phyloP scores from a whole-genome alignment of 2,888 invertebrate species.

The Actias luna region DNA sequence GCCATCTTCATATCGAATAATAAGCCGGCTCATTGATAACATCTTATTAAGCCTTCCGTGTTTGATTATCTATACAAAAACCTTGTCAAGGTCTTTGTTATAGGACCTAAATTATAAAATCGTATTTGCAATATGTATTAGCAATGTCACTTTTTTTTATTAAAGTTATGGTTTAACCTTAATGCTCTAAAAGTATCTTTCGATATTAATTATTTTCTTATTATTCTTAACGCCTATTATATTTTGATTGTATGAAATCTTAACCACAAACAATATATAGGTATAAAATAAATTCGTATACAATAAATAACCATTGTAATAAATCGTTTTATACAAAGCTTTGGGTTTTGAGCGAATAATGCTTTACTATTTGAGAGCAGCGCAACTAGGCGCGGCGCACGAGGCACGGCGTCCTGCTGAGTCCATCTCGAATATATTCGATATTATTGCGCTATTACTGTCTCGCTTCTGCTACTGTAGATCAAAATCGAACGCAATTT shows the following conservation, averaged over 20 bases:
- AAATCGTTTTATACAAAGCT: conserved; percentile 49
- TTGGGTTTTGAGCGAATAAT: conserved; percentile 39
- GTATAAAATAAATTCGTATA: conserved; percentile 20
- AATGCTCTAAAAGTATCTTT: too few species aligned
- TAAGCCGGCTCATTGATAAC: background rate
- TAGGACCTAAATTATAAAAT: background rate
- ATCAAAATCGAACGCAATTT: conserved; percentile 61
- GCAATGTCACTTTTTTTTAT: too few species aligned
- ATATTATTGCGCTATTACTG: conserved; percentile 64
- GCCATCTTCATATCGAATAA: background rate
- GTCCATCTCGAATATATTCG: conserved; percentile 62
- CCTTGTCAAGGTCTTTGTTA: background rate
- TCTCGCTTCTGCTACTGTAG: conserved; percentile 61
- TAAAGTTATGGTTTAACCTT: too few species aligned
- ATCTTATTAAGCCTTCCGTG: too few species aligned
- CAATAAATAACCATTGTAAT: conserved; percentile 39
- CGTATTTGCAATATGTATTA: too few species aligned
- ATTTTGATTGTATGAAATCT: background rate
- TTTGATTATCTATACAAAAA: background rate
- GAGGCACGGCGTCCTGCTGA: conserved; percentile 55
- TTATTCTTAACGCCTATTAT: too few species aligned
- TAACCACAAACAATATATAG: background rate
- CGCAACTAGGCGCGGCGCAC: conserved; percentile 39
- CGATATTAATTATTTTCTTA: too few species aligned
- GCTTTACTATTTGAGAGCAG: conserved; percentile 37